phyloP scores from a whole-genome alignment of 2,113 vertebrate genomes.

The Forbesichthys papilliferus region DNA sequence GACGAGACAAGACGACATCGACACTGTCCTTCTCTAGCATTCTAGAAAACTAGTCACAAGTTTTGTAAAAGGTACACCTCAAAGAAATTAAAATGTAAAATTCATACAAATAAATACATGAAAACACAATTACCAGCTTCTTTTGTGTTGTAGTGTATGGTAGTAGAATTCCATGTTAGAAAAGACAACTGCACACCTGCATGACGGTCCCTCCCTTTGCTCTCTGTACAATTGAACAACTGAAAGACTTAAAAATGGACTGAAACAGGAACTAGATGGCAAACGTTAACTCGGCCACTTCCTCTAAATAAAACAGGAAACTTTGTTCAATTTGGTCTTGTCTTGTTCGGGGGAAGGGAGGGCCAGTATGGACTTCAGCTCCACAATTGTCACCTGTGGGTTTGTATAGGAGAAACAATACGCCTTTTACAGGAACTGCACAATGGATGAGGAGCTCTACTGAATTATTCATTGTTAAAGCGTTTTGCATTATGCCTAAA shows the following conservation, averaged over 20 bases:
- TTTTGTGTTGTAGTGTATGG: background rate
- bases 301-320: slow-evolving; percentile 74
- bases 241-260: slow-evolving; percentile 15
- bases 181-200: slow-evolving; percentile 34
- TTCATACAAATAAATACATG: background rate
- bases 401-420: slow-evolving; percentile 46
- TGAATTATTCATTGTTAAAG: slow-evolving; percentile 24
- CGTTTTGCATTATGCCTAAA: background rate
- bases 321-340: slow-evolving; percentile 53
- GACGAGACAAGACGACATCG: slow-evolving; percentile 29
- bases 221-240: slow-evolving; percentile 27
- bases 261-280: slow-evolving; percentile 73
- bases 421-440: slow-evolving; percentile 46
- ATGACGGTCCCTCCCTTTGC: slow-evolving; percentile 31
- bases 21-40: background rate
- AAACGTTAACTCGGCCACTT: slow-evolving; percentile 69
- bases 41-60: background rate
- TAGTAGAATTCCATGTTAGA: slow-evolving; percentile 4
- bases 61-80: background rate
- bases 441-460: background rate
- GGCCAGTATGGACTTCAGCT: background rate
- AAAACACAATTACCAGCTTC: background rate
- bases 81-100: background rate
- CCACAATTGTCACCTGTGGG: slow-evolving; percentile 12
- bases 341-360: slow-evolving; percentile 23